Evolutionary conservation across 2,113 vertebrate genomes (phyloP).

Genomic region (Panthera uncia): DNA sequence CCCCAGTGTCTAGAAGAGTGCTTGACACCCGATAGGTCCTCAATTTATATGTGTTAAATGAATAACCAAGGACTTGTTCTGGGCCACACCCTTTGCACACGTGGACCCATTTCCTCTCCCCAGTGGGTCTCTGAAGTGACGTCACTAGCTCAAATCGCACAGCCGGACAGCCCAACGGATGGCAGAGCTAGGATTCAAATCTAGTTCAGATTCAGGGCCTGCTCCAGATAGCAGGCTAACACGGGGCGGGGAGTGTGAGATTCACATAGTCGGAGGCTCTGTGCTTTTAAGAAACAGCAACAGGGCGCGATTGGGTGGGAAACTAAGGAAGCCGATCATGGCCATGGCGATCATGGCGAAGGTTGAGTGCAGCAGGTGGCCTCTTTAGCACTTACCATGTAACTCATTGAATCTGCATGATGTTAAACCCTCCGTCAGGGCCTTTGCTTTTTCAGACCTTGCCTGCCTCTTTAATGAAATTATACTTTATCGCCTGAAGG

Average conservation of each 20-base stretch:
- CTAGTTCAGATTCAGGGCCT: not conserved
- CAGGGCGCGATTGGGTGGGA: not conserved
- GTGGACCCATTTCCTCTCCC: accelerated
- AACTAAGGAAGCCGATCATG: not conserved
- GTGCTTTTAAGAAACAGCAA: not conserved
- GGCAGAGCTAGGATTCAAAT: not conserved
- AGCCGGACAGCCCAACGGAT: not conserved
- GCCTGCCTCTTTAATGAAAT: not conserved
- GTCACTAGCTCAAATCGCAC: not conserved
- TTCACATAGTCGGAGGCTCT: not conserved
- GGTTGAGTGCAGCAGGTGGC: not conserved
- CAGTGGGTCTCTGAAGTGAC: not conserved
- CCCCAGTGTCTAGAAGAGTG: not conserved
- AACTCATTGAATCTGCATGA: not conserved
- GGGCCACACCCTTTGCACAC: not conserved
- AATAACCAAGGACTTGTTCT: not conserved
- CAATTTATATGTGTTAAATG: not conserved
- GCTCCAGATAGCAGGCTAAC: not conserved
- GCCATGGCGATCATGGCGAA: not conserved
- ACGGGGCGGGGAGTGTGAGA: not conserved
- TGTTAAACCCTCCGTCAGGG: not conserved
- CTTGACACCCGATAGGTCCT: not conserved
- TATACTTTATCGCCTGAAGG: not conserved
- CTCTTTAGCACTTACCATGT: not conserved
- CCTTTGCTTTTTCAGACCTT: not conserved